phyloP scores from a whole-genome alignment of 1,140 invertebrate species.

The Polyergus mexicanus region DNA sequence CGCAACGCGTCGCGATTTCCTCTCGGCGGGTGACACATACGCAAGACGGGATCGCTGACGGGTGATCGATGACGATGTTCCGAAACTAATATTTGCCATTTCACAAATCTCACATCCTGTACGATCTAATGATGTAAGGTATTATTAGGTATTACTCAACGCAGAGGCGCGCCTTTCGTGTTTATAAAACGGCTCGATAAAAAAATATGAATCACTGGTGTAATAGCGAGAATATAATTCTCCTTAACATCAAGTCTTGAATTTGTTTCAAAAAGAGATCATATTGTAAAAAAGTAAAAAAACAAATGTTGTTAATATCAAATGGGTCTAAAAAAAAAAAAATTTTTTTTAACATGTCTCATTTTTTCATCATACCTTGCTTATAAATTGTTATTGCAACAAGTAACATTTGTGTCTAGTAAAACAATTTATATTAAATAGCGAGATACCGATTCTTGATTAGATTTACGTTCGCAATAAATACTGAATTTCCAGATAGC shows the following conservation, averaged over 20 bases:
- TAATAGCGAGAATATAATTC: background rate
- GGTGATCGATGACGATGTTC: constrained; percentile 20
- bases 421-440: background rate
- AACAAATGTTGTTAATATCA: background rate
- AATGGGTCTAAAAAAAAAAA: too few species aligned
- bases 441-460: background rate
- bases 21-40: constrained; percentile 65
- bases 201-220: background rate
- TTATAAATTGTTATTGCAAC: background rate
- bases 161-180: background rate
- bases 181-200: background rate
- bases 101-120: background rate
- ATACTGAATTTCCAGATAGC: constrained; percentile 8
- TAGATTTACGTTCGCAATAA: constrained; percentile 26
- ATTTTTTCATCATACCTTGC: background rate
- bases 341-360: too few species aligned
- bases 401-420: background rate
- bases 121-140: constrained; percentile 6
- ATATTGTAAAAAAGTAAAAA: background rate
- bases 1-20: constrained; percentile 77
- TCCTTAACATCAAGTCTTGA: background rate
- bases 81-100: background rate
- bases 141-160: background rate
- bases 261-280: background rate
- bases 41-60: background rate